A percentile compares a stretch with the other conserved stretches of the same genome.
phyloP scores from a whole-genome alignment of 1,140 invertebrate species.

The Caerostris extrusa region DNA sequence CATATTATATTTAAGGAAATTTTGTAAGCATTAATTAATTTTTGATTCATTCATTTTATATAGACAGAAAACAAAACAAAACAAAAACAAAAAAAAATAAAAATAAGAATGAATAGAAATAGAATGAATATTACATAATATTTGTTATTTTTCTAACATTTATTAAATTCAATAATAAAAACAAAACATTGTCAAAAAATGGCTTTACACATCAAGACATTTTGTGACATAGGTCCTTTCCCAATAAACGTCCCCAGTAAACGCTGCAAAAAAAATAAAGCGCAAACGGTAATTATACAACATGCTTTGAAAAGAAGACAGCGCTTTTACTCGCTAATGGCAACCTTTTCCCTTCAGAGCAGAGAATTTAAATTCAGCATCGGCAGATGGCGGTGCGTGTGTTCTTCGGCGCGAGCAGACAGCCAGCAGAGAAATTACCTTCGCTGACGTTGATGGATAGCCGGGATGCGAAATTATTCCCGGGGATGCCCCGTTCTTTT shows the following conservation, averaged over 20 bases:
- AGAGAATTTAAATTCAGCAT: slow-evolving; percentile 62
- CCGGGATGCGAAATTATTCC: slow-evolving; percentile 61
- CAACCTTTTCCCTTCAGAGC: neutral
- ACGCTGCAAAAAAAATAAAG: neutral
- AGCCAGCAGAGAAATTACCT: slow-evolving; percentile 56
- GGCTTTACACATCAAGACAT: neutral
- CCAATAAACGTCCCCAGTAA: neutral
- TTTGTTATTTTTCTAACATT: no score
- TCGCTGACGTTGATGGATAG: slow-evolving; percentile 65
- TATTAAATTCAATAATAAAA: no score
- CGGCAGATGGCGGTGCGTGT: slow-evolving; percentile 68
- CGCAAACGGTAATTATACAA: neutral
- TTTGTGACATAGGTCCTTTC: neutral
- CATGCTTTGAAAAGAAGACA: neutral
- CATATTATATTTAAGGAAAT: no score
- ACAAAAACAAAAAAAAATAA: no score
- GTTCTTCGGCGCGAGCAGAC: neutral
- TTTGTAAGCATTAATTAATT: no score
- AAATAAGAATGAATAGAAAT: no score
- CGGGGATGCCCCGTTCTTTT: slow-evolving; percentile 44
- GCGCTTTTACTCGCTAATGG: neutral
- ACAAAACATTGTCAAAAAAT: neutral
- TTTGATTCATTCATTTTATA: no score
- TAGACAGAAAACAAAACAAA: no score
- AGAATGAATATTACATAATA: no score